phyloP scores from a whole-genome alignment of 2,797 vertebrate genomes.

The Sebastes melanostomus region DNA sequence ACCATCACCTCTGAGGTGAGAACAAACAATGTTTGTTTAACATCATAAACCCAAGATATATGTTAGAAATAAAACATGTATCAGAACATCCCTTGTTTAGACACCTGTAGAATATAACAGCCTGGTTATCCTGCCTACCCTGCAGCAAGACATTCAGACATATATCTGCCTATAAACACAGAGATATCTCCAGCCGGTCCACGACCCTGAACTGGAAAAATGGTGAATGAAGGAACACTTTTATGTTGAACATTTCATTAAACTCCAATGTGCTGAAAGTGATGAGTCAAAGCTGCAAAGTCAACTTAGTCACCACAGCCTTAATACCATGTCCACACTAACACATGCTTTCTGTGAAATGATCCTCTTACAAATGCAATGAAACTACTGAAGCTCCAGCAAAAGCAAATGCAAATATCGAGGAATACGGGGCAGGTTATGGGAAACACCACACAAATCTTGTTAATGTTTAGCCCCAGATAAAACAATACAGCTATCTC shows the following conservation, averaged over 20 bases:
- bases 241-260: background rate
- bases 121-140: background rate
- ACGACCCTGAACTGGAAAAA: background rate
- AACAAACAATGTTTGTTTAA: background rate
- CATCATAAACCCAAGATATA: background rate
- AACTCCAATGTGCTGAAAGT: background rate
- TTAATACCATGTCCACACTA: background rate
- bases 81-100: background rate
- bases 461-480: slow-evolving; percentile 26
- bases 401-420: slow-evolving; percentile 8
- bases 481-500: slow-evolving; percentile 21
- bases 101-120: background rate
- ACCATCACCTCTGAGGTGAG: background rate
- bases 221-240: background rate
- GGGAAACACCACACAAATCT: background rate
- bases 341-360: background rate
- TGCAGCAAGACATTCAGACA: background rate
- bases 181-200: background rate
- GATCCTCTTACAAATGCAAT: background rate
- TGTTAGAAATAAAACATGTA: background rate
- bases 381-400: background rate
- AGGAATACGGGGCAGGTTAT: background rate
- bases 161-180: background rate
- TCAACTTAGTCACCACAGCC: background rate
- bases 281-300: background rate